phyloP scores from a whole-genome alignment of 2,797 vertebrate species.

The Sebastiscus tertius region DNA sequence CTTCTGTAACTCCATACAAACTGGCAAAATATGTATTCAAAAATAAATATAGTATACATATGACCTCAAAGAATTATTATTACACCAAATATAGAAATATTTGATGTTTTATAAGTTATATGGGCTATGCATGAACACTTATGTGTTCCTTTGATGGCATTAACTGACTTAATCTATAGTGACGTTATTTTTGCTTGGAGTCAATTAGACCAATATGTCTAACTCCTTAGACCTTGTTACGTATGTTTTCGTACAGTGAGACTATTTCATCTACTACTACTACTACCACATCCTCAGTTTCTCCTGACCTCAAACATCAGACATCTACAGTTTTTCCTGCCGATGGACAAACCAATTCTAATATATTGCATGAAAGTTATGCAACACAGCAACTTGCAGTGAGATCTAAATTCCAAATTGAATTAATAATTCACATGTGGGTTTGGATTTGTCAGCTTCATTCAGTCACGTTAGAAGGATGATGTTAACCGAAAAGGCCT shows the following conservation, averaged over 20 bases:
- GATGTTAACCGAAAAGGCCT: background rate
- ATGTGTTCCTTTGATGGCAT: background rate
- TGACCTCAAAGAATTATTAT: background rate
- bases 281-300: background rate
- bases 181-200: background rate
- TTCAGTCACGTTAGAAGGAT: background rate
- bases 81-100: background rate
- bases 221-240: background rate
- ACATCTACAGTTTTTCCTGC: background rate
- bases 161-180: background rate
- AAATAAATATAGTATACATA: background rate
- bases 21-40: too few relatives aligned
- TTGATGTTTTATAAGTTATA: background rate
- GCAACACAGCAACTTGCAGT: background rate
- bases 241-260: background rate
- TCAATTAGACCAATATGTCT: background rate
- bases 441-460: constrained; percentile 7
- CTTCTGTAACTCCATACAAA: too few relatives aligned
- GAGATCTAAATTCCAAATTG: background rate
- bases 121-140: background rate
- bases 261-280: background rate
- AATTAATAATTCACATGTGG: constrained; percentile 22
- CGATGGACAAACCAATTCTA: background rate
- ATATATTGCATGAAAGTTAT: background rate
- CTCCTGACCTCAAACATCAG: background rate